Conservation (phyloP, 2,888 invertebrate genomes). For the Amiota mariae region DNA sequence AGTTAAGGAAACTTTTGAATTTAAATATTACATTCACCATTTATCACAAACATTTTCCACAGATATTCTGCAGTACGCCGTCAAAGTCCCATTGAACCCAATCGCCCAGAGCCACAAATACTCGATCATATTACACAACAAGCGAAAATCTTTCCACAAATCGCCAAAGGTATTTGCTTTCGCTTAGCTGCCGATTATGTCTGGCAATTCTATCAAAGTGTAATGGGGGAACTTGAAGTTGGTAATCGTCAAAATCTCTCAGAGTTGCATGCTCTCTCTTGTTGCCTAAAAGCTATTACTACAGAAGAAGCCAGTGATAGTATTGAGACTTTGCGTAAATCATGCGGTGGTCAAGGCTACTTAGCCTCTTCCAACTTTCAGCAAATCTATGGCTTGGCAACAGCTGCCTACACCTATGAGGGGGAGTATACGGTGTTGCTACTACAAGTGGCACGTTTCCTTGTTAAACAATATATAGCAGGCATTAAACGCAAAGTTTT, state of each 20-base stretch:
- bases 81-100: conserved; percentile 87
- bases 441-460: conserved; percentile 88
- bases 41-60: background rate
- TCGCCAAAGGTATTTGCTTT: conserved; percentile 87
- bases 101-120: conserved; percentile 88
- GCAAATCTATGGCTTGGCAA: conserved; percentile 84
- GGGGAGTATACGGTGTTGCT: conserved; percentile 96
- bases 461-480: conserved; percentile 84
- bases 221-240: conserved; percentile 82
- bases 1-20: conserved; percentile 1
- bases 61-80: conserved; percentile 86
- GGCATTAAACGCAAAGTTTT: conserved; percentile 76
- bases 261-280: conserved; percentile 89
- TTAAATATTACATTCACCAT: too few relatives aligned
- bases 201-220: conserved; percentile 87
- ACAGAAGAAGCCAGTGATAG: conserved; percentile 82
- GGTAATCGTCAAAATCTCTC: conserved; percentile 86
- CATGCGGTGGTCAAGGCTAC: conserved; percentile 97
- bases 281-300: conserved; percentile 91
- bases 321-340: conserved; percentile 87
- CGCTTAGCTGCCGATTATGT: conserved; percentile 83
- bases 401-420: conserved; percentile 94
- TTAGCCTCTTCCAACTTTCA: conserved; percentile 89
- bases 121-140: conserved; percentile 95
- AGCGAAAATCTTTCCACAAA: conserved; percentile 88